Evolutionary conservation across 2,888 invertebrate species (phyloP), one percentile per base, ranked within the genome.

Genomic region (Coleophora deauratella): DNA sequence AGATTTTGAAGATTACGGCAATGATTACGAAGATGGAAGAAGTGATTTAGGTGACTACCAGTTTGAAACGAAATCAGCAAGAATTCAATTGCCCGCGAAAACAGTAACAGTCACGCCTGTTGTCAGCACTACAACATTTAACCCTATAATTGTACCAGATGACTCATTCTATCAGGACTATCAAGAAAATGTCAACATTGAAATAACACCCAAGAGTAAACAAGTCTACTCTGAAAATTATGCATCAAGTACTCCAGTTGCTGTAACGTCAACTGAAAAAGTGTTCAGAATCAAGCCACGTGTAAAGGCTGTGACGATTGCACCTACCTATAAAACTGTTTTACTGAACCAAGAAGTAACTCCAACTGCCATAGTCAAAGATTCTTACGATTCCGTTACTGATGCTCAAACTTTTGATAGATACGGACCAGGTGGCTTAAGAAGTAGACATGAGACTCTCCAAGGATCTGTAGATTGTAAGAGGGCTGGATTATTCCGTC

Each of bases 401-500:
- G 72, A 82, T 8, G 72, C 84, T n/a, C 84, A 84, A 50, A 66
- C 85, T 0, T 88, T 88, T 49, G 88, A 90, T 54, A 79, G 89
- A 9, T 90, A 88, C 49, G 90, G 90, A 11, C 89, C 89, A 0
- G 89, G 88, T n/a, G 90, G 89, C 15, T 80, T 80, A 69, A 81
- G 90, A 50, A 84, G 87, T 49, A 72, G 87, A 46, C 87, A 88
- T 37, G 89, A 89, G 58, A 88, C 87, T 2, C 67, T 90, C 9
- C 88, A 88, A 64, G 88, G 88, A n/a, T 81, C 87, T 1, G 79
- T 88, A 7, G 89, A 89, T 52, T 89, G 89, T 55, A 81, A 89
- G 64, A 74, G 89, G 62, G 88, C 88, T 30, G 89, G 89, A 52
- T 72, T 86, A 47, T 90, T 85, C 86, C 87, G 86, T 82, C 93